phyloP scores from a whole-genome alignment of 2,797 vertebrate genomes.

The Lepilemur septentrionalis region DNA sequence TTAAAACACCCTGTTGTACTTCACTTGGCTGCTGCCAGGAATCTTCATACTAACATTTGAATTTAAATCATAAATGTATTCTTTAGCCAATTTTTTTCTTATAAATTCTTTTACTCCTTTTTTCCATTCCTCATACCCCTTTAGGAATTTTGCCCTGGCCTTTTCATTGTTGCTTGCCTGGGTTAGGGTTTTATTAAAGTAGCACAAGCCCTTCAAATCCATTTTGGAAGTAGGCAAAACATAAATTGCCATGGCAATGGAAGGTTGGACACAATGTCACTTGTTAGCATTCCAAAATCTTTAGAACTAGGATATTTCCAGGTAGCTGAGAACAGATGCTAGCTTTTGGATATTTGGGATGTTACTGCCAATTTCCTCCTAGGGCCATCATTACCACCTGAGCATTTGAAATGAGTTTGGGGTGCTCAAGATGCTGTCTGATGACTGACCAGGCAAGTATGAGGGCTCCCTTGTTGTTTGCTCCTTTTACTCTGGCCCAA shows the following conservation, averaged over 20 bases:
- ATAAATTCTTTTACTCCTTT: background rate
- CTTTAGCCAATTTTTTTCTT: background rate
- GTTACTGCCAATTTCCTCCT: background rate
- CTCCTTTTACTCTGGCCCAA: background rate
- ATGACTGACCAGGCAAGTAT: background rate
- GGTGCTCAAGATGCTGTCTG: background rate
- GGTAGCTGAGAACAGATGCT: background rate
- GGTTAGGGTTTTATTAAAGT: background rate
- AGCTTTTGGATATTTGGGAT: background rate
- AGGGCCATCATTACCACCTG: background rate
- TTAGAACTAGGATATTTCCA: background rate
- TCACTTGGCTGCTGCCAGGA: background rate
- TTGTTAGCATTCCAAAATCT: background rate
- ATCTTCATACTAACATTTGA: background rate
- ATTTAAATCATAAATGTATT: constrained; percentile 10
- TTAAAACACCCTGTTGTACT: background rate
- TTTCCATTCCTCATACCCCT: background rate
- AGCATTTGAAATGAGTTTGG: background rate
- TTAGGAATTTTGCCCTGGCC: background rate
- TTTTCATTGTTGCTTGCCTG: background rate
- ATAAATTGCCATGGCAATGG: background rate
- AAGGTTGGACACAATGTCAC: background rate
- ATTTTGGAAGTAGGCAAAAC: background rate
- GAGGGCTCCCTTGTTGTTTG: background rate
- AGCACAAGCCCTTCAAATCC: background rate